Percentiles rank a stretch among this genome's conserved stretches.
These are phyloP conservation scores for Latrodectus elegans DNA, from an alignment of 2,888 invertebrate genomes.

Conservation along the genomic window DNA sequence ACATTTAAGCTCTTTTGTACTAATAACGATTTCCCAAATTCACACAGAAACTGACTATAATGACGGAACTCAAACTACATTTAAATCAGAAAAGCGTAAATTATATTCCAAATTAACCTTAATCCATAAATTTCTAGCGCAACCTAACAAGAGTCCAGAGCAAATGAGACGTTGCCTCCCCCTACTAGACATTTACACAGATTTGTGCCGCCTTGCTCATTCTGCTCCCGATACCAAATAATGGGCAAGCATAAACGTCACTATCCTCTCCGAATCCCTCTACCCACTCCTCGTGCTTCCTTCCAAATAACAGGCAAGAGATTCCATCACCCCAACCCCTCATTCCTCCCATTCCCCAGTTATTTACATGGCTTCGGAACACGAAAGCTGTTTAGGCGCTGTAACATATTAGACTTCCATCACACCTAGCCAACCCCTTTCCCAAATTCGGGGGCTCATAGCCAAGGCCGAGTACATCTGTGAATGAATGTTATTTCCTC, in stretches of 20 bases:
- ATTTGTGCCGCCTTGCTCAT: conserved; percentile 42
- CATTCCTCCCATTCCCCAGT: not conserved
- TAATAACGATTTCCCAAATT: too few relatives aligned
- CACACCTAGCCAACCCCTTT: conserved; percentile 23
- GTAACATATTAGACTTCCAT: conserved; percentile 53
- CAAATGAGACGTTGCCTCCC: conserved; percentile 40
- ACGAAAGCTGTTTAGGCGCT: conserved; percentile 29
- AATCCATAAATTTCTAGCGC: not conserved
- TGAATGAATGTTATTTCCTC: conserved; percentile 59
- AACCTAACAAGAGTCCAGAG: conserved; percentile 6
- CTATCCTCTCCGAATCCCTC: not conserved
- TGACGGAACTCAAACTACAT: too few relatives aligned
- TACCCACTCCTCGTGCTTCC: not conserved
- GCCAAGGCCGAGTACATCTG: conserved; percentile 33
- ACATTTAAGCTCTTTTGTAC: too few relatives aligned
- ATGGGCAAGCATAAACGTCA: conserved; percentile 50
- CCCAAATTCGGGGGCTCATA: conserved; percentile 11
- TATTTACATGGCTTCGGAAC: conserved; percentile 9
- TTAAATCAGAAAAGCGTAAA: too few relatives aligned
- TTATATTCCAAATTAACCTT: not conserved
- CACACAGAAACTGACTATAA: too few relatives aligned
- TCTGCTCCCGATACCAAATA: conserved; percentile 44
- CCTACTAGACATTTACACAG: conserved; percentile 8
- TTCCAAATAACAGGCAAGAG: not conserved
- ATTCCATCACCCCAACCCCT: not conserved